These are phyloP conservation scores for Xiphophorus couchianus DNA, from an alignment of 2,113 vertebrate species.

Conservation along the genomic window DNA sequence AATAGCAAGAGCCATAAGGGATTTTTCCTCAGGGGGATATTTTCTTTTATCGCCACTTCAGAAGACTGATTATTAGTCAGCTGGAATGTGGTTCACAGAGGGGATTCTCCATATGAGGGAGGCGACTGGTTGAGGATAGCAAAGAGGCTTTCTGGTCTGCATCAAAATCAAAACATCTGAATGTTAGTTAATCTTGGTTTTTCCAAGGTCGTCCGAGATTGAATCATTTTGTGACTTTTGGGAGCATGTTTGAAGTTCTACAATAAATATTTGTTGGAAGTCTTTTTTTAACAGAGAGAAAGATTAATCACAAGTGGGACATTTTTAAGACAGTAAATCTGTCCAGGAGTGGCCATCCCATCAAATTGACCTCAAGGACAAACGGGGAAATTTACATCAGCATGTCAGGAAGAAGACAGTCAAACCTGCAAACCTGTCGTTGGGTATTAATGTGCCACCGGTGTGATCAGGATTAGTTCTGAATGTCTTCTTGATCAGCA, in stretches of 20 bases:
- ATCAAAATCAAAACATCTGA: neutral
- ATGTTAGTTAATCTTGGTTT: neutral
- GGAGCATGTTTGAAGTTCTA: neutral
- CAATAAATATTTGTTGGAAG: neutral
- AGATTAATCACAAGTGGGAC: neutral
- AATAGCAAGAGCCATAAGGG: neutral
- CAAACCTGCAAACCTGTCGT: too few species aligned
- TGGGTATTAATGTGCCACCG: too few species aligned
- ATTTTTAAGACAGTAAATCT: neutral
- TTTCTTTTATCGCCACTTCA: slow-evolving; percentile 29
- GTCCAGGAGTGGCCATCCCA: too few species aligned
- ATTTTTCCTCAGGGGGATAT: slow-evolving; percentile 15
- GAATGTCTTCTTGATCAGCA: too few species aligned
- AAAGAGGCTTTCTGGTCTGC: neutral
- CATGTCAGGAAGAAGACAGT: neutral
- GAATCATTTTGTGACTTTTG: neutral
- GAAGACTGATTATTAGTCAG: slow-evolving; percentile 17
- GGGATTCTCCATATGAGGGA: neutral
- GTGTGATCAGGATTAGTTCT: too few species aligned
- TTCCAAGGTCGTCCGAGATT: neutral
- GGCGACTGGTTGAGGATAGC: neutral
- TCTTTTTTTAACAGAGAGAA: neutral
- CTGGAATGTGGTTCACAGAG: slow-evolving; percentile 1
- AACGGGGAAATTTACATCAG: neutral
- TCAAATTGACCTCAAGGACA: neutral